Percentiles rank a stretch among this genome's conserved stretches.
phyloP scores from a whole-genome alignment of 2,888 invertebrate species.

The Drosophila colorata region DNA sequence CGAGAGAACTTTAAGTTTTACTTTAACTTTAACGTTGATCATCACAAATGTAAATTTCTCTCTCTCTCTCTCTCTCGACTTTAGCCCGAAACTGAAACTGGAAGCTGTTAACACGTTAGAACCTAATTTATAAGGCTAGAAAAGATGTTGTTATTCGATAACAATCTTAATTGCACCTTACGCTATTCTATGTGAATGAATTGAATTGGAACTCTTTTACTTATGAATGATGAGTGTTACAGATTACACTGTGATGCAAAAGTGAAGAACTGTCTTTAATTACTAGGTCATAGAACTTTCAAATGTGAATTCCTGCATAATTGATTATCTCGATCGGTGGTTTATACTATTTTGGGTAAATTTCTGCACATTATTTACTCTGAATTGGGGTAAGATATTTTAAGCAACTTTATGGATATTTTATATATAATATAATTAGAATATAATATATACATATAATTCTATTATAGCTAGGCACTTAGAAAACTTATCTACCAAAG shows the following conservation, averaged over 20 bases:
- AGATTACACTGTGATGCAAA: background rate
- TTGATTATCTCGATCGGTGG: no score
- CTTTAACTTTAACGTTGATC: slow-evolving; percentile 31
- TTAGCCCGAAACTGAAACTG: slow-evolving; percentile 22
- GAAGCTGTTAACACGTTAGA: slow-evolving; percentile 30
- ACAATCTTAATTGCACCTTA: slow-evolving; percentile 23
- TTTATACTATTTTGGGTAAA: no score
- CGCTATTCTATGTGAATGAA: background rate
- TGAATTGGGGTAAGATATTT: no score
- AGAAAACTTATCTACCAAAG: no score
- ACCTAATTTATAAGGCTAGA: slow-evolving; percentile 20
- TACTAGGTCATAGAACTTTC: background rate
- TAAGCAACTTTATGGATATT: no score
- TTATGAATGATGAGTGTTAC: slow-evolving; percentile 2
- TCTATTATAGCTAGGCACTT: no score
- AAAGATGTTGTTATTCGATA: slow-evolving; percentile 17
- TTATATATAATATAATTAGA: no score
- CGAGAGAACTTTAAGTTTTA: slow-evolving; percentile 42
- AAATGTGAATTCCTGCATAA: background rate
- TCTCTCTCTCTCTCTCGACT: slow-evolving; percentile 33
- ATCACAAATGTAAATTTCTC: slow-evolving; percentile 46
- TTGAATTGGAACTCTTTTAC: background rate
- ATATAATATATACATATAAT: no score
- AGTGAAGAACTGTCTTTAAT: background rate
- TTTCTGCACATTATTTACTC: no score